Percentiles rank a stretch among this genome's conserved stretches.
Evolutionary conservation across 2,888 invertebrate species (phyloP).

Genomic region (Erannis defoliaria): DNA sequence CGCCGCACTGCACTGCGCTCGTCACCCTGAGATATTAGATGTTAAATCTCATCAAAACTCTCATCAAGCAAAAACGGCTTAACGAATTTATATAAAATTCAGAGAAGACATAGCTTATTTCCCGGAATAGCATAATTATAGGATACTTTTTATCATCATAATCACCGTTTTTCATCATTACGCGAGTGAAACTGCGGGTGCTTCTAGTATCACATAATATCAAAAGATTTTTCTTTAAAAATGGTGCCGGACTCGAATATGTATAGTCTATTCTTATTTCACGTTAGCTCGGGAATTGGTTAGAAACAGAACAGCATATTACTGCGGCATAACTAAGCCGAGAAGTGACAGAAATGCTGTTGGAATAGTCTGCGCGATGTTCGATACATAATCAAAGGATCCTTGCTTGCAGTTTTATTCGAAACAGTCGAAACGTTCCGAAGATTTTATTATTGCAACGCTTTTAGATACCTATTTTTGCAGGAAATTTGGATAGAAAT

Average conservation of each 20-base stretch:
- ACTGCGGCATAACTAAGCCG: constrained; percentile 13
- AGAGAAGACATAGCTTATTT: no score
- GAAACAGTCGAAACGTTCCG: background rate
- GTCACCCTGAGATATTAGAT: no score
- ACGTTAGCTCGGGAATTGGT: background rate
- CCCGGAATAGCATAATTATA: no score
- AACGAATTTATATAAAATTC: no score
- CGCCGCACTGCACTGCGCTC: no score
- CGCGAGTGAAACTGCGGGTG: no score
- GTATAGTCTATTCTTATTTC: background rate
- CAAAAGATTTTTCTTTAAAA: no score
- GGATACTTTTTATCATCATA: no score
- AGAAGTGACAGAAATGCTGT: background rate
- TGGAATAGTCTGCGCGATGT: background rate
- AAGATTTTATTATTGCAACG: background rate
- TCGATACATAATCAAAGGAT: constrained; percentile 3
- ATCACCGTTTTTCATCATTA: no score
- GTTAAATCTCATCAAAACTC: no score
- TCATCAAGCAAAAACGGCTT: background rate
- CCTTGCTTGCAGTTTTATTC: background rate
- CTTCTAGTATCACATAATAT: background rate
- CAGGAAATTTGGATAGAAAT: no score
- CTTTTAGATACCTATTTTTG: background rate
- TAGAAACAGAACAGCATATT: background rate
- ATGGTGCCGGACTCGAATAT: no score